Conservation (phyloP, 2,888 invertebrate species). For the Hypsopygia costalis region DNA sequence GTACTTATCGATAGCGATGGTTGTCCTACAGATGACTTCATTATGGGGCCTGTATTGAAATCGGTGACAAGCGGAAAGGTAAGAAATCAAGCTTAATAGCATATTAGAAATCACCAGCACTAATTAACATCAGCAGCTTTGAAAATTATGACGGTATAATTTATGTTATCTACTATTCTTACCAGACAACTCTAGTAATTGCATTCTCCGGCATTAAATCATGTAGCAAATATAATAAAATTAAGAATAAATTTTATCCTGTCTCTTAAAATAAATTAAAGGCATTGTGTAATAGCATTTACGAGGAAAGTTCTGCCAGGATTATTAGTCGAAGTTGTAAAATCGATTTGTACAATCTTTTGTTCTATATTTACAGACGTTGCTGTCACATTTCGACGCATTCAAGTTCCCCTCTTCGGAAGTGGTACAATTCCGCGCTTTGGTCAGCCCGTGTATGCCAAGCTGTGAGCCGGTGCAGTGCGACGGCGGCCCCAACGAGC, state of each 20-base stretch:
- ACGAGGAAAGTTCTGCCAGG: not conserved
- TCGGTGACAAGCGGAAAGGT: slow-evolving; percentile 90
- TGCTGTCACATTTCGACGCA: slow-evolving; percentile 95
- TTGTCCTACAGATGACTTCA: slow-evolving; percentile 96
- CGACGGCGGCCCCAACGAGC: slow-evolving; percentile 91
- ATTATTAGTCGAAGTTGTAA: not conserved
- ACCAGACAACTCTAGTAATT: slow-evolving; percentile 5
- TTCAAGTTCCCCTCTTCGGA: slow-evolving; percentile 98
- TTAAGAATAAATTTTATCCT: not conserved
- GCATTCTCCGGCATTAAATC: slow-evolving; percentile 8
- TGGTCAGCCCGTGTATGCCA: slow-evolving; percentile 97
- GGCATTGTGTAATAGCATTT: not conserved
- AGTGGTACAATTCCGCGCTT: slow-evolving; percentile 96
- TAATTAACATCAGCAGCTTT: slow-evolving; percentile 10
- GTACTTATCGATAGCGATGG: slow-evolving; percentile 94
- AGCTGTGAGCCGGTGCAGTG: slow-evolving; percentile 95
- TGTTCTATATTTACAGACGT: slow-evolving; percentile 79
- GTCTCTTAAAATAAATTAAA: not conserved
- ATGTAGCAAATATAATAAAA: slow-evolving; percentile 6
- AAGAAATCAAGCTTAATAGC: slow-evolving; percentile 34
- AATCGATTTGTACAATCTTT: not conserved
- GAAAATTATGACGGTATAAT: slow-evolving; percentile 11
- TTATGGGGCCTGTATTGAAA: slow-evolving; percentile 95
- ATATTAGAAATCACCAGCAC: slow-evolving; percentile 12
- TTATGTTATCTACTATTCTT: slow-evolving; percentile 2